These are phyloP conservation scores for Equus przewalskii DNA, from an alignment of 2,113 vertebrate species.

Conservation along the genomic window DNA sequence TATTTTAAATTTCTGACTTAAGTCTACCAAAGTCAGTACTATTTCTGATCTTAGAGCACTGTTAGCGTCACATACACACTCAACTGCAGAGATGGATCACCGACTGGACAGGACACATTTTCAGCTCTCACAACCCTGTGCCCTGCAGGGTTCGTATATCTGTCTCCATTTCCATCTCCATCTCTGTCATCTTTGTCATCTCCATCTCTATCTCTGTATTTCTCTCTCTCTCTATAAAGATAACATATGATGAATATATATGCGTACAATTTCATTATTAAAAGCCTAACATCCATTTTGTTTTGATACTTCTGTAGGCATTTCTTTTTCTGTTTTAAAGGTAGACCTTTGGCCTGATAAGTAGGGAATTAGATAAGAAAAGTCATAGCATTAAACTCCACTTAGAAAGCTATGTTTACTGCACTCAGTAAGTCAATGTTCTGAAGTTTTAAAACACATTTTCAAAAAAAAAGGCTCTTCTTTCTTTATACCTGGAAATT, in stretches of 20 bases:
- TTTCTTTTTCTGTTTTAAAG: slow-evolving; percentile 60
- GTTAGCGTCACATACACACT: not conserved
- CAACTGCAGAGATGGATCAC: not conserved
- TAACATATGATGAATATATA: not conserved
- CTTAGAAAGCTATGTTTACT: not conserved
- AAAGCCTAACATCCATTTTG: not conserved
- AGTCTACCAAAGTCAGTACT: not conserved
- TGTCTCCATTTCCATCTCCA: not conserved
- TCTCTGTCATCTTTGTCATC: not conserved
- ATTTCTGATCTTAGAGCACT: not conserved
- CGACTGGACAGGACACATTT: not conserved
- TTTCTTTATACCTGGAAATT: not conserved
- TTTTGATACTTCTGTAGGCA: slow-evolving; percentile 2
- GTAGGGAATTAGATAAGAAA: slow-evolving; percentile 61
- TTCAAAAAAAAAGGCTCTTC: not conserved
- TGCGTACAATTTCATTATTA: not conserved
- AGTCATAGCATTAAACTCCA: not conserved
- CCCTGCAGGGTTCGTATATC: not conserved
- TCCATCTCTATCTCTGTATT: not conserved
- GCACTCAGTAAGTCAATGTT: not conserved
- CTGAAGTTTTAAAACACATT: not conserved
- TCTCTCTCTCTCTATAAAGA: not conserved
- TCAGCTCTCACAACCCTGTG: not conserved
- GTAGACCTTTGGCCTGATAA: slow-evolving; percentile 27
- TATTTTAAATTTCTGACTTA: not conserved